These are phyloP conservation scores for Ranitomeya variabilis DNA, from an alignment of 2,113 vertebrate genomes.

Conservation along the genomic window DNA sequence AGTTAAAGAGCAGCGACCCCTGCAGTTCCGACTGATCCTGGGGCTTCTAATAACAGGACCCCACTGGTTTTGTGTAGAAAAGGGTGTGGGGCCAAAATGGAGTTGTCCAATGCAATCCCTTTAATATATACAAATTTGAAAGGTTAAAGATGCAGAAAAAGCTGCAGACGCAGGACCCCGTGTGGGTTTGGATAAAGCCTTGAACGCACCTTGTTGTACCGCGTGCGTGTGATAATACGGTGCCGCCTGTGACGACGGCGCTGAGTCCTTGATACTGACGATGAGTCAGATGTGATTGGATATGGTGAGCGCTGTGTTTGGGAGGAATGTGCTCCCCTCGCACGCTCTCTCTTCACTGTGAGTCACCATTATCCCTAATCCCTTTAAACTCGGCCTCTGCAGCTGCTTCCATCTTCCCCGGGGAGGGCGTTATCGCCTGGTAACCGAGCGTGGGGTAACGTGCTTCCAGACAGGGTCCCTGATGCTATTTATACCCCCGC, in stretches of 20 bases:
- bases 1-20: no score
- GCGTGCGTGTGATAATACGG: neutral
- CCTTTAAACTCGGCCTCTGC: constrained; percentile 8
- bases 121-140: no score
- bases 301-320: neutral
- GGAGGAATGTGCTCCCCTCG: constrained; percentile 3
- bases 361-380: constrained; percentile 52
- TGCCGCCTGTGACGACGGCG: neutral
- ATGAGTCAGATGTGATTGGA: constrained; percentile 19
- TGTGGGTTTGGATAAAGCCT: neutral
- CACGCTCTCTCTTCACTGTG: neutral
- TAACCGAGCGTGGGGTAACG: neutral
- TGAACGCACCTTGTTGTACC: neutral
- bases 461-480: neutral
- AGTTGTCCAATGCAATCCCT: no score
- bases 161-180: no score
- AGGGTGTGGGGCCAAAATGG: no score
- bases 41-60: no score
- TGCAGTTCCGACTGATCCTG: no score
- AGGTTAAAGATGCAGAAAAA: no score
- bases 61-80: no score
- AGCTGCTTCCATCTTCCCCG: constrained; percentile 32
- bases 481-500: constrained; percentile 34
- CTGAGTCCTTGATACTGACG: neutral
- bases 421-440: constrained; percentile 19